These are phyloP conservation scores for Lysandra bellargus DNA, from an alignment of 2,888 invertebrate genomes.

Conservation along the genomic window DNA sequence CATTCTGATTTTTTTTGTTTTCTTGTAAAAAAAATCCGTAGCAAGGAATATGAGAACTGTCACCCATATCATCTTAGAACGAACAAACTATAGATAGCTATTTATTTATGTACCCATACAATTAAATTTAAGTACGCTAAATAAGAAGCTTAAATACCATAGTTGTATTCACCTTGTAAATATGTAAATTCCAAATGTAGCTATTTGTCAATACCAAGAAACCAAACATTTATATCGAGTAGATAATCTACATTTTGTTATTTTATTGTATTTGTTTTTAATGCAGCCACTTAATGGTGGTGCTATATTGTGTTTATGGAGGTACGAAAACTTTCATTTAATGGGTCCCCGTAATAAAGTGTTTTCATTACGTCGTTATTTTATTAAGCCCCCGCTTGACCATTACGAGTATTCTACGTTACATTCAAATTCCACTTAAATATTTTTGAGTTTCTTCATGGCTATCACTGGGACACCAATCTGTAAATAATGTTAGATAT, in stretches of 20 bases:
- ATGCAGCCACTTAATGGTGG: slow-evolving; percentile 53
- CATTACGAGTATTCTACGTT: slow-evolving; percentile 24
- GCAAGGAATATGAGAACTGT: too few relatives aligned
- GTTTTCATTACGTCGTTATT: slow-evolving; percentile 64
- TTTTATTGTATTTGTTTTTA: slow-evolving; percentile 63
- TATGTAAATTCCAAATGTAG: slow-evolving; percentile 77
- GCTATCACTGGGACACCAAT: slow-evolving; percentile 55
- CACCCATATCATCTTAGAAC: too few relatives aligned
- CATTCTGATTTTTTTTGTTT: too few relatives aligned
- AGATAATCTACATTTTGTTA: slow-evolving; percentile 76
- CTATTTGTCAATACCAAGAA: slow-evolving; percentile 74
- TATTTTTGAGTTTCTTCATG: slow-evolving; percentile 58
- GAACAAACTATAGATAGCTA: too few relatives aligned
- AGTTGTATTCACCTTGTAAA: slow-evolving; percentile 71
- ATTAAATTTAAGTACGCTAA: slow-evolving; percentile 43
- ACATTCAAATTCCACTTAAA: slow-evolving; percentile 46
- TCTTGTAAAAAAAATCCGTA: too few relatives aligned
- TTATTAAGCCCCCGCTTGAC: slow-evolving; percentile 34
- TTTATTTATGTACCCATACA: slow-evolving; percentile 62
- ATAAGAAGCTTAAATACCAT: slow-evolving; percentile 61
- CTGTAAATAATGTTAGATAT: slow-evolving; percentile 66
- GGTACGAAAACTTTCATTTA: slow-evolving; percentile 64
- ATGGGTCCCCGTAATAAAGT: slow-evolving; percentile 71
- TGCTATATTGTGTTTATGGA: slow-evolving; percentile 64
- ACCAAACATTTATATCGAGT: slow-evolving; percentile 76